Evolutionary conservation across 2,888 invertebrate genomes (phyloP), one percentile per base, ranked within the genome.

Genomic region (Timema podura): DNA sequence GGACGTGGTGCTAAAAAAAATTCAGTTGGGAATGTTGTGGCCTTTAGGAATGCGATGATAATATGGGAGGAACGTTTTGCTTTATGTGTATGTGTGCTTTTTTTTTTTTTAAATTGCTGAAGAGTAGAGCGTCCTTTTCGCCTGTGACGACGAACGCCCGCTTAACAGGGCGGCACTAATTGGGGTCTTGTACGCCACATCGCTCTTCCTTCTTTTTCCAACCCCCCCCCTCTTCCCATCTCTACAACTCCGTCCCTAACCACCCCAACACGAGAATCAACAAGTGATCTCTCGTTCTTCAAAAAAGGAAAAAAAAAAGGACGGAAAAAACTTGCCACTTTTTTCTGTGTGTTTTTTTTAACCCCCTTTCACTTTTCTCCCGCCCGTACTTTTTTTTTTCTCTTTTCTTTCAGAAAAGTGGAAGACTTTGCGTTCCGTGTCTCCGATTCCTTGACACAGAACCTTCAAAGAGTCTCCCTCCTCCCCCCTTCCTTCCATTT

Each of bases 81-180:
- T 73, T 71, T 71, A 71, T 73, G 73, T 71, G 68, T 74, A 30
- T 74, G 73, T 74, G 72, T 74, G 74, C 70, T 30, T 30, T 3
- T 30, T 30, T 30, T 30, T 30, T 30, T 30, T 30, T 30, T 30
- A 30, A 30, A 30, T 30, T 30, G 30, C 30, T 30, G 30, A 30
- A 30, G 30, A 30, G 30, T 30, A 30, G 30, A 30, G 30, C 30
- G 61, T 61, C 61, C 61, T 8, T 61, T 61, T 61, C 30, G 11
- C 61, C 61, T 45, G 61, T 15, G 44, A 30, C 30, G 30, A 30
- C 30, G 30, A 30, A 10, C 47, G 59, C 68, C 49, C 68, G 68
- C 68, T 68, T 70, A 73, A 73, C 71, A 70, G 71, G 69, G 74
- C 73, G 71, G 68, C 65, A 71, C 73, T 69, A 70, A 73, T 74